Conservation (phyloP, 1,140 invertebrate species). For the Diuraphis noxia region DNA sequence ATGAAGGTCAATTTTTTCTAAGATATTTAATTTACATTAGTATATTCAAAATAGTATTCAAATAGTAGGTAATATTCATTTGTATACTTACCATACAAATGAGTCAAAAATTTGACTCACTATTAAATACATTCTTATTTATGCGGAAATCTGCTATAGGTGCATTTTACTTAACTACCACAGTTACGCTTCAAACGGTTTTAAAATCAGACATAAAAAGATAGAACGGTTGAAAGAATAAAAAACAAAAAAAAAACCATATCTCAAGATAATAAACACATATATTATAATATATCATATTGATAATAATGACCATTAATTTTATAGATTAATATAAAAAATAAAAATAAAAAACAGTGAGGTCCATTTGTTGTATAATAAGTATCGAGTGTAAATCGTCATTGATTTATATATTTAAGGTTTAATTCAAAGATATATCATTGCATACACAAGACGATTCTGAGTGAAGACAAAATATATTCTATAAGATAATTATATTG, state of each 20-base stretch:
- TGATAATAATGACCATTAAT: too few species aligned
- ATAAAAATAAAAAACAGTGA: too few species aligned
- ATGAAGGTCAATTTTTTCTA: neutral
- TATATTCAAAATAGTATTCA: neutral
- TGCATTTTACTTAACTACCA: neutral
- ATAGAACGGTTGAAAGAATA: neutral
- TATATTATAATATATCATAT: too few species aligned
- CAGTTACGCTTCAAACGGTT: neutral
- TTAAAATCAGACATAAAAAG: neutral
- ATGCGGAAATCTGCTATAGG: neutral
- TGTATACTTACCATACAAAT: too few species aligned
- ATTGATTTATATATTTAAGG: too few species aligned
- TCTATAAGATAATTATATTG: too few species aligned
- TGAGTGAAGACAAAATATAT: too few species aligned
- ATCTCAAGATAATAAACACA: neutral
- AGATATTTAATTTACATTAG: neutral
- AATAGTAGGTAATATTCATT: neutral
- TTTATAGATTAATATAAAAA: too few species aligned
- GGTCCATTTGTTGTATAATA: too few species aligned
- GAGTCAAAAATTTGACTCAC: neutral
- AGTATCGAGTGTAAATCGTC: too few species aligned
- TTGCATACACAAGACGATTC: too few species aligned
- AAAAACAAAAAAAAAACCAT: neutral
- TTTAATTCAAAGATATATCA: too few species aligned
- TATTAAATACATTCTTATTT: neutral